Conservation (phyloP, 1,140 invertebrate genomes). For the Achatina immaculata region DNA sequence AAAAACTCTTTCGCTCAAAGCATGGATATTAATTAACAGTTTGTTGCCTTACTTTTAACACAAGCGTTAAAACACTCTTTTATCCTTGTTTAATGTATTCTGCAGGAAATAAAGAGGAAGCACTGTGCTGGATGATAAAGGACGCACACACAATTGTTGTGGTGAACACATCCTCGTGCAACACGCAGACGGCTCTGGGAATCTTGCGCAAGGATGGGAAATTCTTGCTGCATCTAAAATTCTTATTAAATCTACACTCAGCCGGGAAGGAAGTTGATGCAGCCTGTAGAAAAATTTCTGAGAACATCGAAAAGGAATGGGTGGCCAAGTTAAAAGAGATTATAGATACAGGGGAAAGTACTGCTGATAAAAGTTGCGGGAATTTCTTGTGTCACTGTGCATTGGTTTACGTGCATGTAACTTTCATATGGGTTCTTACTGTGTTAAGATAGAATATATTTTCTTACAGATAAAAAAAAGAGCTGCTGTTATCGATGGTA, state of each 20-base stretch:
- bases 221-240: conserved; percentile 20
- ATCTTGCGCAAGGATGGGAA: conserved; percentile 1
- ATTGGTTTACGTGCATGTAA: background rate
- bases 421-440: background rate
- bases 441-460: background rate
- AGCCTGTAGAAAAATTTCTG: background rate
- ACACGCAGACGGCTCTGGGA: conserved; percentile 9
- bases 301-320: conserved; percentile 13
- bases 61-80: no score
- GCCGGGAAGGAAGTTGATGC: background rate
- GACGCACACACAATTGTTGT: background rate
- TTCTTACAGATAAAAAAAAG: background rate
- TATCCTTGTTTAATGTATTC: background rate
- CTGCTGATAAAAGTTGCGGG: background rate
- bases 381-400: background rate
- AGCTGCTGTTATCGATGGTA: no score
- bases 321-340: background rate
- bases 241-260: background rate
- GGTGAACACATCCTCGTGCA: conserved; percentile 18
- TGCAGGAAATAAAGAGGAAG: conserved; percentile 11
- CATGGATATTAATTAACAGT: no score
- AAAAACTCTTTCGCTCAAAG: no score
- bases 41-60: no score
- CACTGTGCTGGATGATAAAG: conserved; percentile 21
- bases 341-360: background rate